Evolutionary conservation across 2,888 invertebrate species (phyloP), one percentile per base, ranked within the genome.

Genomic region (Sisyra terminalis): DNA sequence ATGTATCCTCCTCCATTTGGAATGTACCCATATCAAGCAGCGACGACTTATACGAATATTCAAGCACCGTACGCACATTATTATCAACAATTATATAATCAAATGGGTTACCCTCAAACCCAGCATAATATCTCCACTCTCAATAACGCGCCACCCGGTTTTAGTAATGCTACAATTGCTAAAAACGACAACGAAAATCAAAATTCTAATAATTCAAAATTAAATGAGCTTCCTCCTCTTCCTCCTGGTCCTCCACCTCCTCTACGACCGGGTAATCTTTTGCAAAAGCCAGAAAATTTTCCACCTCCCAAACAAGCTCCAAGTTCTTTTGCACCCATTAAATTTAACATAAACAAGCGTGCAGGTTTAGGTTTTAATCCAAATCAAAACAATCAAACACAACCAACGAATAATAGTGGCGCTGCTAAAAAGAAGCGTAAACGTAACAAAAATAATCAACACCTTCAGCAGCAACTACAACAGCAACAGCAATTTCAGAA

Each of bases 401-500:
- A 47, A 50, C 60, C 59, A 10, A 50, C 42, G 15, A 29, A 36
- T 14, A 45, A 56, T 45, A 67, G 65, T 46, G 73, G 70, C 44
- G 69, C 67, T 9, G 68, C 71, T 1, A 83, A 84, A 65, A 84
- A 81, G 64, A 84, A 84, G 57, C 73, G 81, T 42, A 84, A 81
- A 62, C 73, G 77, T 47, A 80, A 78, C 53, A 75, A 75, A 55
- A 71, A 71, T 50, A 70, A 65, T 53, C 63, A 65, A 40, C 24
- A 24, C 7, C 24, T 24, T 24, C 24, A 24, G 7, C 24, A 24
- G 24, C 24, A 24, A 7, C 24, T 24, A 7, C 24, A 24, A 24
- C 24, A 24, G 24, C 24, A 24, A 24, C 24, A 24, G 24, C 24
- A 24, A 24, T 24, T 24, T 24, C 52, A 54, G 39, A 52, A 55